Conservation (phyloP, 2,888 invertebrate species). For the Xestia c-nigrum region DNA sequence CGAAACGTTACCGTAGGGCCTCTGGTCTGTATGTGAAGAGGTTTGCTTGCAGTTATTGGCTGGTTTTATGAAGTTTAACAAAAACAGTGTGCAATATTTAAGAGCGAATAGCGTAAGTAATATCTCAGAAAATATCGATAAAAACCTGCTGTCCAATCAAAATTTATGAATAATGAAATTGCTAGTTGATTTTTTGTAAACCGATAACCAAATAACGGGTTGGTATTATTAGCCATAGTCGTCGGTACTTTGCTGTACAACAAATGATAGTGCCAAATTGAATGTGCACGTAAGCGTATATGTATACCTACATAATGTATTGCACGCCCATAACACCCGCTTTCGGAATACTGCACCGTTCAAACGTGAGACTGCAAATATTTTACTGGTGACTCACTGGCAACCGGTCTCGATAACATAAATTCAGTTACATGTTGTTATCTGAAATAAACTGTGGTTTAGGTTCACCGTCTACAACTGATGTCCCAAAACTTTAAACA, state of each 20-base stretch:
- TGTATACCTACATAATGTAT: not conserved
- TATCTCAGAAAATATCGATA: too few relatives aligned
- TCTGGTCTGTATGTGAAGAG: too few relatives aligned
- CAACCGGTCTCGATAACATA: not conserved
- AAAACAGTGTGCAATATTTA: too few relatives aligned
- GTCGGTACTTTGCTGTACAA: not conserved
- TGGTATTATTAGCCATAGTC: not conserved
- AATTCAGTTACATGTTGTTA: constrained; percentile 14
- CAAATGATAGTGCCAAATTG: not conserved
- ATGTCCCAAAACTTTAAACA: not conserved
- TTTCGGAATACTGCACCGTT: not conserved
- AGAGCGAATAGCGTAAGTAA: not conserved
- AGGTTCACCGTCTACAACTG: not conserved
- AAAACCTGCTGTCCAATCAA: too few relatives aligned
- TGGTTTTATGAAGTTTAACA: too few relatives aligned
- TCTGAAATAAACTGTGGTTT: constrained; percentile 18
- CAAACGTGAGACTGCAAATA: constrained; percentile 35
- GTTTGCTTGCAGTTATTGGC: too few relatives aligned
- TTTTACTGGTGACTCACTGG: constrained; percentile 27
- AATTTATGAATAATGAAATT: not conserved
- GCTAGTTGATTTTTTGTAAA: not conserved
- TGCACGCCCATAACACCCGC: not conserved
- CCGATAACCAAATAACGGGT: not conserved
- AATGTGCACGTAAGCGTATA: not conserved
- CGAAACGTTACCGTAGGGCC: too few relatives aligned